A percentile compares a stretch with the other conserved stretches of the same genome.
Conservation (phyloP, 2,113 vertebrate species). For the Oxyruncus cristatus region DNA sequence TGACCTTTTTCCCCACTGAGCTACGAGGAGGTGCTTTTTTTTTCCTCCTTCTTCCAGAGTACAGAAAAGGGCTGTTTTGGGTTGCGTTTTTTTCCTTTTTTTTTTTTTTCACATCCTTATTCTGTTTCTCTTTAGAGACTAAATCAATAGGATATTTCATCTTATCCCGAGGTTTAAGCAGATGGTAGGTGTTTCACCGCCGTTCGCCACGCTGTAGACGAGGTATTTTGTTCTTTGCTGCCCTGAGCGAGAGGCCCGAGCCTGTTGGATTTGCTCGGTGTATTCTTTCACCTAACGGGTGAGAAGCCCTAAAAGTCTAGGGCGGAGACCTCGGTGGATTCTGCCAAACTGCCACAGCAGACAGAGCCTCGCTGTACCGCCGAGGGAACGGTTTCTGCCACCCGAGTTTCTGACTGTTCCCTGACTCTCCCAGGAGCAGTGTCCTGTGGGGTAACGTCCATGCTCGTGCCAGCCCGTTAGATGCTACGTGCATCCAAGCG, state of each 20-base stretch:
- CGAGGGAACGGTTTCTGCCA: not conserved
- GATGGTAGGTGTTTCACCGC: not conserved
- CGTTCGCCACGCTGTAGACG: not conserved
- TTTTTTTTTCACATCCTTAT: not conserved
- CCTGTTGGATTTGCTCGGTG: not conserved
- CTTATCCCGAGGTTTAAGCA: not conserved
- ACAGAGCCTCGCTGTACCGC: not conserved
- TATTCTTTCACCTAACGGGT: not conserved
- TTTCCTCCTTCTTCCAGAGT: not conserved
- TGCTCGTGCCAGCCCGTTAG: accelerated
- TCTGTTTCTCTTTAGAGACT: not conserved
- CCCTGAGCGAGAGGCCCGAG: not conserved
- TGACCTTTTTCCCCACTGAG: conserved; percentile 68
- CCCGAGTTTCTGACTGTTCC: not conserved
- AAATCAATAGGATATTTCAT: conserved; percentile 24
- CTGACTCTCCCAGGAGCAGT: not conserved
- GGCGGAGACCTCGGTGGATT: not conserved
- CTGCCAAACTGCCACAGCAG: not conserved
- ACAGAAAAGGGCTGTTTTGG: conserved; percentile 15
- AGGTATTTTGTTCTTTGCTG: not conserved
- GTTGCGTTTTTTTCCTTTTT: not conserved
- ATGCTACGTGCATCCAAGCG: accelerated
- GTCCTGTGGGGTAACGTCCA: no score
- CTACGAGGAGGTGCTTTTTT: conserved; percentile 16
- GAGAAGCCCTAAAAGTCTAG: not conserved